Evolutionary conservation across 1,140 invertebrate genomes (phyloP), one percentile per base, ranked within the genome.

Genomic region (Archivesica marissinica): DNA sequence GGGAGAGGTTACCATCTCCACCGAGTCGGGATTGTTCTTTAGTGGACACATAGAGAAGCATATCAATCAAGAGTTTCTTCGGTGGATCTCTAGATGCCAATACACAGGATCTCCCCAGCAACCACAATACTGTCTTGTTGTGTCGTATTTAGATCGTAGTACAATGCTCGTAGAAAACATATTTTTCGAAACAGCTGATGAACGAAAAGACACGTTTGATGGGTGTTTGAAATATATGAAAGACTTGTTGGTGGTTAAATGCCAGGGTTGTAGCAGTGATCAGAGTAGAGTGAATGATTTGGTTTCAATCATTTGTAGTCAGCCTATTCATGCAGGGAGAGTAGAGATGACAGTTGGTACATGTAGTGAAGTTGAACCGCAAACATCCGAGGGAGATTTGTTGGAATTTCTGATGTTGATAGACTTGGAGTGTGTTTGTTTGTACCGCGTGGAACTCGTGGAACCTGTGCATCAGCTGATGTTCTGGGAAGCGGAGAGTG

Each of bases 401-500:
- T 25, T 61, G 4, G 61, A 64, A 35, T 64, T 35, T 35, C 30
- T 64, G 3, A 33, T 64, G 59, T 1, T 64, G 20, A 25, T 35
- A 11, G 59, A 64, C 38, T 4, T 64, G 15, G 59, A 64, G 15
- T 64, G 59, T 64, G 23, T 64, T 30, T 64, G 59, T 17, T 35
- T 64, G 59, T 64, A 64, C 59, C 33, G 30, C 1, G 59, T 30
- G 3, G 11, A 25, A 3, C 59, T 64, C 38, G n/a, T 0, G 13
- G 38, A 35, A 17, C 59, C 59, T 35, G 28, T 35, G 4, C 30
- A 64, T 20, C 2, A 64, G 13, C 59, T 64, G 4, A 35, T 33
- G 59, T 64, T 64, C n/a, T 64, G 59, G 59, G 59, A 64, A 35
- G 59, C 33, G n/a, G 59, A 64, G 30, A 25, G 59, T 35, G 2